A percentile compares a stretch with the other conserved stretches of the same genome.
Conservation (phyloP, 2,113 vertebrate species). For the Verasper variegatus region DNA sequence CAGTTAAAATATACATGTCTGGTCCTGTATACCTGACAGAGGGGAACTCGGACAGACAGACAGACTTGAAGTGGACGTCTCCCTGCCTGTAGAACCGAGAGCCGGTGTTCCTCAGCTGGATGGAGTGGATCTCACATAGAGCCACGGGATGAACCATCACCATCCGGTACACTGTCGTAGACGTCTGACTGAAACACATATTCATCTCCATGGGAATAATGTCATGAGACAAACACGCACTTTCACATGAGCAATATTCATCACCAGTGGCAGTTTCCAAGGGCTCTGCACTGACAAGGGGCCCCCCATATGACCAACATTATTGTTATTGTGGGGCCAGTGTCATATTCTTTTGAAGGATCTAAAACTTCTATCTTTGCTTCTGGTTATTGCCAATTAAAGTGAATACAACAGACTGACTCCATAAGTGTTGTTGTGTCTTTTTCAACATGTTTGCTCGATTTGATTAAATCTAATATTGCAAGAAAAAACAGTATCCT, state of each 20-base stretch:
- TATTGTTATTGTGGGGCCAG: too few relatives aligned
- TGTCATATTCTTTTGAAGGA: too few relatives aligned
- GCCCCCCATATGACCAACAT: too few relatives aligned
- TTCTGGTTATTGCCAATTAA: too few relatives aligned
- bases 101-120: constrained; percentile 79
- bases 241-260: too few relatives aligned
- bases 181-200: constrained; percentile 65
- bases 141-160: constrained; percentile 65
- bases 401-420: too few relatives aligned
- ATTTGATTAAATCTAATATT: not conserved
- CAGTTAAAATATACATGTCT: too few relatives aligned
- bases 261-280: too few relatives aligned
- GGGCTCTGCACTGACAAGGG: too few relatives aligned
- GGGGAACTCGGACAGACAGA: constrained; percentile 79
- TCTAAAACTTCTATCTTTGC: too few relatives aligned
- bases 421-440: too few relatives aligned
- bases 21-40: constrained; percentile 49
- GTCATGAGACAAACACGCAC: not conserved
- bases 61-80: constrained; percentile 75
- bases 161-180: constrained; percentile 55
- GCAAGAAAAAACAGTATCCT: not conserved
- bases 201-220: not conserved
- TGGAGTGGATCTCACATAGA: constrained; percentile 76
- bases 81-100: constrained; percentile 75
- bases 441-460: not conserved